These are phyloP conservation scores for Sinopyrophorus schimmeli DNA, from an alignment of 2,888 invertebrate species.

Conservation along the genomic window DNA sequence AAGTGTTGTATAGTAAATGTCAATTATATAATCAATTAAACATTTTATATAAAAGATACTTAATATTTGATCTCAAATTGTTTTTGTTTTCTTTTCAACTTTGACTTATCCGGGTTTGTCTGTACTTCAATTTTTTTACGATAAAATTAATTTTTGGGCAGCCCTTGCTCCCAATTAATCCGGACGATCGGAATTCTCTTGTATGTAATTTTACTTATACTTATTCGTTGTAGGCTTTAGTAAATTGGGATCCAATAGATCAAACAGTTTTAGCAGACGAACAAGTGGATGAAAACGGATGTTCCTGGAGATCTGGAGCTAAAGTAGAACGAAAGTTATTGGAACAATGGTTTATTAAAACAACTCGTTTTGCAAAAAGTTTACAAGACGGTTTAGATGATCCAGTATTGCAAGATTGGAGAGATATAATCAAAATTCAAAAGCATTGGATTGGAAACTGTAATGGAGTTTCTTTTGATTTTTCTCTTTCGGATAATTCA, in stretches of 20 bases:
- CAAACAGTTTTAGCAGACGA: constrained; percentile 97
- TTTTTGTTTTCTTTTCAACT: too few species aligned
- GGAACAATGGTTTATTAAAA: constrained; percentile 94
- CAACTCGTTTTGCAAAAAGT: constrained; percentile 79
- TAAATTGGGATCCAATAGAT: constrained; percentile 99
- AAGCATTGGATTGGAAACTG: constrained; percentile 90
- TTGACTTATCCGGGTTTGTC: too few species aligned
- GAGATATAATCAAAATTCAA: constrained; percentile 82
- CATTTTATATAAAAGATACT: too few species aligned
- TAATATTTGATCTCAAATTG: too few species aligned
- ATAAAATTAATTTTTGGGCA: too few species aligned
- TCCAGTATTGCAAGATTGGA: constrained; percentile 74
- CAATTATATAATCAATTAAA: too few species aligned
- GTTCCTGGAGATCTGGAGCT: constrained; percentile 96
- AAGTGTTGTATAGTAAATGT: too few species aligned
- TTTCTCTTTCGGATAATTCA: constrained; percentile 52
- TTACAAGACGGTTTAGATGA: constrained; percentile 72
- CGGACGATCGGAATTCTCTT: too few species aligned
- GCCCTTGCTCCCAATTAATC: too few species aligned
- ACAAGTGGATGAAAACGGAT: constrained; percentile 89
- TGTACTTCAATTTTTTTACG: too few species aligned
- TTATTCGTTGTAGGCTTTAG: constrained; percentile 75
- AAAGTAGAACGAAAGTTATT: constrained; percentile 86
- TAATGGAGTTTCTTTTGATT: constrained; percentile 73
- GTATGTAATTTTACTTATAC: neutral